phyloP scores from a whole-genome alignment of 2,797 vertebrate genomes.

The Hemibagrus guttatus region DNA sequence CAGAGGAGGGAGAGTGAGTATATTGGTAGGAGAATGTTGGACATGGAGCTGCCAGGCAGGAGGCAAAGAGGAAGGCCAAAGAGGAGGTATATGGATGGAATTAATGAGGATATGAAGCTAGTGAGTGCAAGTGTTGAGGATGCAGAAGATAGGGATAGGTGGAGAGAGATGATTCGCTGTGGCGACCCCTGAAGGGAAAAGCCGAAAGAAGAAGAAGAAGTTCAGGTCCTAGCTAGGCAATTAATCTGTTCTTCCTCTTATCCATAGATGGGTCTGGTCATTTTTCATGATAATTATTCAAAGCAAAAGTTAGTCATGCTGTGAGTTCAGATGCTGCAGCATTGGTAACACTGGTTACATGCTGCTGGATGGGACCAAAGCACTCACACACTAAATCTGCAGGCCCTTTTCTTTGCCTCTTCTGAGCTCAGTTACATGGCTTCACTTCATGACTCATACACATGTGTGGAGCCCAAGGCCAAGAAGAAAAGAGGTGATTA shows the following conservation, averaged over 20 bases:
- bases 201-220: too few relatives aligned
- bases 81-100: too few relatives aligned
- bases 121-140: too few relatives aligned
- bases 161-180: too few relatives aligned
- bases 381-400: not conserved
- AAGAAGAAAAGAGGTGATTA: conserved; percentile 44
- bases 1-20: too few relatives aligned
- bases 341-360: not conserved
- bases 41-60: too few relatives aligned
- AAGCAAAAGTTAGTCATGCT: not conserved
- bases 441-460: conserved; percentile 48
- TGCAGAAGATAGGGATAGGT: too few relatives aligned
- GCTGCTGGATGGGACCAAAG: conserved; percentile 6
- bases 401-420: conserved; percentile 33
- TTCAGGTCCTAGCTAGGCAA: not conserved
- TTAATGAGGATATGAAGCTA: too few relatives aligned
- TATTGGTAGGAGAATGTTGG: too few relatives aligned
- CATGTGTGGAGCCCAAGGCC: conserved; percentile 34
- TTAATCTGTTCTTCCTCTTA: not conserved
- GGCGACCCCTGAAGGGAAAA: too few relatives aligned
- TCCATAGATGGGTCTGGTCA: not conserved
- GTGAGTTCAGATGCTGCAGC: not conserved
- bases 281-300: not conserved
- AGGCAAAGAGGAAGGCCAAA: too few relatives aligned
- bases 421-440: conserved; percentile 9